phyloP scores from a whole-genome alignment of 2,888 invertebrate species.

The Morpho achilles region DNA sequence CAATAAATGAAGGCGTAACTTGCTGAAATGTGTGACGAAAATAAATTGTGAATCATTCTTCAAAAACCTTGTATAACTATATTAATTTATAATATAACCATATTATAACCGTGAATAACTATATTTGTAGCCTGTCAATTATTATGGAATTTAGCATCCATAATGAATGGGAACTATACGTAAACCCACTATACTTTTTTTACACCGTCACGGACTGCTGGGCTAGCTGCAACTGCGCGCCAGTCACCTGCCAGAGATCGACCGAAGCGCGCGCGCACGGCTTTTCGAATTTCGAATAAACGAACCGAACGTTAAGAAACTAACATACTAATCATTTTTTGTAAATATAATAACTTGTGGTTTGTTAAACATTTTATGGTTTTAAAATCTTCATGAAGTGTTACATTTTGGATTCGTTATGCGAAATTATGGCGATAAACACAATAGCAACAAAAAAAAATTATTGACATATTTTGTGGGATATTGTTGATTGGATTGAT shows the following conservation, averaged over 20 bases:
- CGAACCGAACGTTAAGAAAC: constrained; percentile 49
- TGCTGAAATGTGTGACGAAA: too few species aligned
- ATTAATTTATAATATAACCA: too few species aligned
- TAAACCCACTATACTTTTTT: constrained; percentile 52
- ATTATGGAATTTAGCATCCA: constrained; percentile 21
- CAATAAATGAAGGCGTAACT: too few species aligned
- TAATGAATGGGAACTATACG: constrained; percentile 27
- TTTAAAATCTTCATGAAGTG: constrained; percentile 35
- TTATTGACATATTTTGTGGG: constrained; percentile 15
- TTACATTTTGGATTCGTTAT: constrained; percentile 53
- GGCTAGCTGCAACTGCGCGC: constrained; percentile 38
- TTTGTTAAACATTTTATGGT: constrained; percentile 39
- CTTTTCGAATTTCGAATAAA: constrained; percentile 38
- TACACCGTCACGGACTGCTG: constrained; percentile 54
- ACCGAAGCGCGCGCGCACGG: constrained; percentile 55
- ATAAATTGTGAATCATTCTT: too few species aligned
- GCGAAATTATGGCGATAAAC: constrained; percentile 45
- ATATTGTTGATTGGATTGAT: constrained; percentile 16
- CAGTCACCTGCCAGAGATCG: constrained; percentile 74
- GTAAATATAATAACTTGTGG: constrained; percentile 42
- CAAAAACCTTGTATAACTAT: too few species aligned
- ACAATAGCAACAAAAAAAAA: constrained; percentile 48
- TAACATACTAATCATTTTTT: constrained; percentile 47
- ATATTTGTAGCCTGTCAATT: constrained; percentile 11
- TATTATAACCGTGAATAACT: too few species aligned